These are phyloP conservation scores for Merops nubicus DNA, from an alignment of 2,113 vertebrate species.

Conservation along the genomic window DNA sequence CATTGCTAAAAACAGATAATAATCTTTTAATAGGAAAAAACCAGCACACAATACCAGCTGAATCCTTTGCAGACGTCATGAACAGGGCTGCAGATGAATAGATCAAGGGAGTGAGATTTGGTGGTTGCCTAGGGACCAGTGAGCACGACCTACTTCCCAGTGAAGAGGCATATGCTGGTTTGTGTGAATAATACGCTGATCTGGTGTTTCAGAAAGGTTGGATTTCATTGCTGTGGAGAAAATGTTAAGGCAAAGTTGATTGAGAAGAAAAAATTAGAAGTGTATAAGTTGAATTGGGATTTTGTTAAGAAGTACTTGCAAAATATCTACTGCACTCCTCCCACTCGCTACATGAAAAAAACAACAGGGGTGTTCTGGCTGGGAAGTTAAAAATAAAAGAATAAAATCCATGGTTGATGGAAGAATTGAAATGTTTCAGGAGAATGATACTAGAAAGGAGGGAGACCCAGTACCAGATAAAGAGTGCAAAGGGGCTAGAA, in stretches of 20 bases:
- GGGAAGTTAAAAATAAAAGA: not conserved
- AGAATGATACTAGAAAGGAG: not conserved
- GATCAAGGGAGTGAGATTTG: constrained; percentile 33
- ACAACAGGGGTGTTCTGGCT: rapidly evolving
- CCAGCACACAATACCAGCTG: not conserved
- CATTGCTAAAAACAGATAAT: constrained; percentile 9
- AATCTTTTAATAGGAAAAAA: not conserved
- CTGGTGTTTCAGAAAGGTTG: not conserved
- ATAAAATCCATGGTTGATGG: not conserved
- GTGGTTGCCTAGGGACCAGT: constrained; percentile 46
- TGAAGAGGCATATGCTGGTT: not conserved
- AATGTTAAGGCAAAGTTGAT: not conserved
- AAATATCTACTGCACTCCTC: not conserved
- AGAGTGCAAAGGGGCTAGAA: not conserved
- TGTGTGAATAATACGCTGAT: not conserved
- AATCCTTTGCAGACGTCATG: constrained; percentile 2
- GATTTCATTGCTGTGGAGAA: not conserved
- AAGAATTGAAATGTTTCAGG: not conserved
- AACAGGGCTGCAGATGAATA: not conserved
- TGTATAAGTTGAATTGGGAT: not conserved
- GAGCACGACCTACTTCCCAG: constrained; percentile 32
- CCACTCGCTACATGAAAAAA: not conserved
- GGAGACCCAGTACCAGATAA: not conserved
- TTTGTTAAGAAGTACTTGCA: not conserved
- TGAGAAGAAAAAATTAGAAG: not conserved